Base-by-base conservation (phyloP, 2,888 invertebrate species). In the Andricus curvator region DNA sequence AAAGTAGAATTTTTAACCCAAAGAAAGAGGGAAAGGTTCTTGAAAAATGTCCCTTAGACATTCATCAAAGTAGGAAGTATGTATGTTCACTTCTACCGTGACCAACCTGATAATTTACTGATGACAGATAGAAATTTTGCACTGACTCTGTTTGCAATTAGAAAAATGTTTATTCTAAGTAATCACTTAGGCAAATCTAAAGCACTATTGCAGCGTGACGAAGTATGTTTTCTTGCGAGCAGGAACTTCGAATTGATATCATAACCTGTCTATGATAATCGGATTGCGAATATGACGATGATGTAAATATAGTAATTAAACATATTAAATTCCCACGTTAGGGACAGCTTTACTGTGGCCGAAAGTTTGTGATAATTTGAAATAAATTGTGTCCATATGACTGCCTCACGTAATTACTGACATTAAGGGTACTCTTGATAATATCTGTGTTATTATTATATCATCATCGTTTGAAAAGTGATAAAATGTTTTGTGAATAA, bases 341-440 rank as follows among this genome's bases (percentile, higher is more conserved):
- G 77, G 80, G 81, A 81, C 68, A 77, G 81, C 67, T 66, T 84
- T 85, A 85, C 84, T 84, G 84, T 80, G 68, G n/a, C 51, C 48
- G 70, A 70, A 56, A 33, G 74, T 74, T 2, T 2, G 9, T 56
- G 80, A 76, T 81, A 56, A 81, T 65, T 78, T 33, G 29, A 74
- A 60, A 33, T 82, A 81, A 83, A 83, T 74, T 80, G 81, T 70
- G 78, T 82, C 65, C 77, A 70, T 78, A n/a, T n/a, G 62, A 66
- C 15, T 41, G 44, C 65, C 78, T 78, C 78, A 76, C 74, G 68
- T 84, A 85, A 85, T 85, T 83, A 78, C 82, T 60, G 80, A 80
- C 77, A 80, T 84, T 80, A 80, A 78, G 64, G 74, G 74, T 68
- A 29, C 78, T 67, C 65, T 44, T 44, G 80, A 82, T 83, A 79